Evolutionary conservation across 2,113 vertebrate species (phyloP).

Genomic region (Scomber scombrus): DNA sequence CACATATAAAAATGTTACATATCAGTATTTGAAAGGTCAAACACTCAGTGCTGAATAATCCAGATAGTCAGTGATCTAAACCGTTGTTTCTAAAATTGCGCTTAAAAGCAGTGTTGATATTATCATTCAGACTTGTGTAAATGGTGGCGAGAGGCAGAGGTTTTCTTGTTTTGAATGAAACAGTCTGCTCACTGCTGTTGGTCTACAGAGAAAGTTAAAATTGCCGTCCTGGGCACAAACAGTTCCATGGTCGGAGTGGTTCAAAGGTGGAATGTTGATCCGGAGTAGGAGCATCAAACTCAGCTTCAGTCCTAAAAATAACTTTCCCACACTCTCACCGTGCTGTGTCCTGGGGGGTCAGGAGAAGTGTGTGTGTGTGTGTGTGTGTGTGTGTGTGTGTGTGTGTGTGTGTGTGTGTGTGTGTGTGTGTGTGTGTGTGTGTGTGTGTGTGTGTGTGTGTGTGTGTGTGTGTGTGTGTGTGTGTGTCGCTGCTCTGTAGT

Average conservation of each 20-base stretch:
- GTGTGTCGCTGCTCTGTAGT: slow-evolving; percentile 26
- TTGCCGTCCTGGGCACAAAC: slow-evolving; percentile 76
- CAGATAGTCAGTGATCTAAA: neutral
- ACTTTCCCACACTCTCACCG: slow-evolving; percentile 85
- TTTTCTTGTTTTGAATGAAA: slow-evolving; percentile 39
- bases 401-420: too few species aligned
- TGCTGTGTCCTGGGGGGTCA: slow-evolving; percentile 72
- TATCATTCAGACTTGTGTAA: slow-evolving; percentile 16
- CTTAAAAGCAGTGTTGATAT: neutral
- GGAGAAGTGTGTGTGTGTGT: slow-evolving; percentile 41
- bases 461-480: slow-evolving; percentile 38
- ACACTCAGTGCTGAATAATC: neutral
- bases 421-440: neutral
- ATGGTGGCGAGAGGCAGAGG: neutral
- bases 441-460: too few species aligned
- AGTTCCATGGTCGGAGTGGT: slow-evolving; percentile 69
- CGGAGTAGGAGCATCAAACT: slow-evolving; percentile 82
- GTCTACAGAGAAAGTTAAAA: slow-evolving; percentile 62
- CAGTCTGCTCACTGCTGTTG: slow-evolving; percentile 34
- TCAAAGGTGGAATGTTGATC: slow-evolving; percentile 89
- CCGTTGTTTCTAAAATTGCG: slow-evolving; percentile 6
- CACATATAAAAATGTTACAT: neutral
- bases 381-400: too few species aligned
- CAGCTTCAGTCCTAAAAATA: slow-evolving; percentile 85
- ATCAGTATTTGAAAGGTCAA: neutral